phyloP scores from a whole-genome alignment of 1,140 invertebrate species.

The Aporrectodea caliginosa region DNA sequence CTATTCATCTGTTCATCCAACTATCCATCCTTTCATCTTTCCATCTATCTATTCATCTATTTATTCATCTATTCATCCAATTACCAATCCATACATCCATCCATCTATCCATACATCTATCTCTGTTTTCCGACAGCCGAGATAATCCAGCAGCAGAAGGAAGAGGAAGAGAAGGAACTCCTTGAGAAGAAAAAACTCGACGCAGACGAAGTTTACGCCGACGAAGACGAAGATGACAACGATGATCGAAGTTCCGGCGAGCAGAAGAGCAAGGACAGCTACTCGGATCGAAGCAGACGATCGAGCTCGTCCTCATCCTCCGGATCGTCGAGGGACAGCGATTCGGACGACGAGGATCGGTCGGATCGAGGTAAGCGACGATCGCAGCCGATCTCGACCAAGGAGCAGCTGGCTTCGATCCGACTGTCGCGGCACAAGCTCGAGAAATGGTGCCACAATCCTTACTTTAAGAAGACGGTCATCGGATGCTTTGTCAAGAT shows the following conservation, averaged over 20 bases:
- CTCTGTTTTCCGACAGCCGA: conserved; percentile 31
- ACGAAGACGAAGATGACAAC: conserved; percentile 63
- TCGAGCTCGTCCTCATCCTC: conserved; percentile 38
- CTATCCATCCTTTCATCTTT: no score
- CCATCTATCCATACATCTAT: conserved; percentile 1
- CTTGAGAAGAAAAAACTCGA: conserved; percentile 70
- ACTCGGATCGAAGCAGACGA: conserved; percentile 35
- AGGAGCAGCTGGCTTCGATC: conserved; percentile 82
- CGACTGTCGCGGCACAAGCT: conserved; percentile 86
- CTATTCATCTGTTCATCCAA: no score
- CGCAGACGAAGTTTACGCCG: conserved; percentile 91
- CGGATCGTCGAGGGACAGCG: conserved; percentile 41
- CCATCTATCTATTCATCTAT: no score
- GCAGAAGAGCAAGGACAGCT: conserved; percentile 33
- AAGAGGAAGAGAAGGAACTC: conserved; percentile 42
- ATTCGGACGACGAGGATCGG: conserved; percentile 22
- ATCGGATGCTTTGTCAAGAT: conserved; percentile 92
- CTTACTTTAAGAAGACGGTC: conserved; percentile 86
- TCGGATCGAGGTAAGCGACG: conserved; percentile 53
- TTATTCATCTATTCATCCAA: no score
- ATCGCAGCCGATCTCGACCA: conserved; percentile 63
- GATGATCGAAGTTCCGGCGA: conserved; percentile 38
- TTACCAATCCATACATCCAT: no score
- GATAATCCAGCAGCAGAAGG: conserved; percentile 52
- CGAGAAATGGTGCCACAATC: conserved; percentile 89